Evolutionary conservation across 2,113 vertebrate genomes (phyloP), one percentile per base, ranked within the genome.

Genomic region (Arenaria interpres): DNA sequence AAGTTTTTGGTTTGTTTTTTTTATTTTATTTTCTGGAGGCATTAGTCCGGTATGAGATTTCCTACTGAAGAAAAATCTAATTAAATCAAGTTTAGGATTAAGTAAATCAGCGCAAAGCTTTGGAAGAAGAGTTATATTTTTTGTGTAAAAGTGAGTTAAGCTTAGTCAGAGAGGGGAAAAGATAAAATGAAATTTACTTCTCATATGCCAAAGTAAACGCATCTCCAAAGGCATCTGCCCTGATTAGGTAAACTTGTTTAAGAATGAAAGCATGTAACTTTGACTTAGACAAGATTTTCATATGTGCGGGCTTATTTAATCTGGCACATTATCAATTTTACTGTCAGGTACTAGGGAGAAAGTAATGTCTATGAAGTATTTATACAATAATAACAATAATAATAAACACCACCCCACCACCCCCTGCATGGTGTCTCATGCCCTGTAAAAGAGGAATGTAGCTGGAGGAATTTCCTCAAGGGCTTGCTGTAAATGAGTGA

Each of bases 401-500:
- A 20, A 54, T 41, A 51, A 54, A 46, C 14, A 66, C 15, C 13
- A n/a, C n/a, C n/a, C n/a, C n/a, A n/a, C n/a, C n/a, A n/a, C 18
- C 12, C 28, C 41, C 28, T 35, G 13, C 22, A 45, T 75, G 45
- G 43, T 48, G 43, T 76, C 41, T 79, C 27, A 41, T 69, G 46
- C 43, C 46, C 39, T 80, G n/a, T 71, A 68, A 57, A 95, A 82
- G 53, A 64, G 39, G 57, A 96, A 79, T 72, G 43, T 93, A 85
- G 77, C 77, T 91, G 72, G 72, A 96, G 75, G 63, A 91, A 88
- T 93, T 96, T 93, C 96, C 91, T 96, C 63, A 93, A 94, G 95
- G 88, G 78, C 88, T 83, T 94, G 21, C 50, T 95, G 57, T 83
- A 91, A 80, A 77, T 89, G 78, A 76, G 33, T 10, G 23, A 27